Percentiles rank a stretch among this genome's conserved stretches.
Evolutionary conservation across 2,888 invertebrate genomes (phyloP).

Genomic region (Sarcophaga carnaria): DNA sequence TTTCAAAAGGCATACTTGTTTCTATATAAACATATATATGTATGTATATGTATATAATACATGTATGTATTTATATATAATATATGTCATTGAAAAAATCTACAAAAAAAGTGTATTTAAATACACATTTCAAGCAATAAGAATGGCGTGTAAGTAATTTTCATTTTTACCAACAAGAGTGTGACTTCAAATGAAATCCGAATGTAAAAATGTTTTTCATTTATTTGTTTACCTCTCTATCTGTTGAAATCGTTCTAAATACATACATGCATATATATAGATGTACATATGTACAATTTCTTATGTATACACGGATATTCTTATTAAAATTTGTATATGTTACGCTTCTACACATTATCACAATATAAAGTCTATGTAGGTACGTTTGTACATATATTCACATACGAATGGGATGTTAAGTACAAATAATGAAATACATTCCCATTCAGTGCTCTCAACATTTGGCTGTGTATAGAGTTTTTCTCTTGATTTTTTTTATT

Average conservation of each 20-base stretch:
- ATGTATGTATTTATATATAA: no score
- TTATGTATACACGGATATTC: slow-evolving; percentile 40
- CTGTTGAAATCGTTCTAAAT: background rate
- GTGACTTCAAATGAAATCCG: background rate
- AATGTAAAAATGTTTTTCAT: background rate
- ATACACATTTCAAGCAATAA: background rate
- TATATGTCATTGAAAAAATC: background rate
- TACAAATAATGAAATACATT: slow-evolving; percentile 27
- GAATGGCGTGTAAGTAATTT: background rate
- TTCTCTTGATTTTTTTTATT: background rate
- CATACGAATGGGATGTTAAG: slow-evolving; percentile 16
- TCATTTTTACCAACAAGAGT: background rate
- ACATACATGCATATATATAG: slow-evolving; percentile 4
- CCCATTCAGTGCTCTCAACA: background rate
- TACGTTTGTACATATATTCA: background rate
- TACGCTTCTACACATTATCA: slow-evolving; percentile 77
- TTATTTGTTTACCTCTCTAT: background rate
- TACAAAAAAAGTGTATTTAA: background rate
- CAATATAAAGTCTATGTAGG: slow-evolving; percentile 72
- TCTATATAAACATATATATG: no score
- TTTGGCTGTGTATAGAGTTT: no score
- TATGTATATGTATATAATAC: no score
- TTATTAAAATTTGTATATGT: slow-evolving; percentile 76
- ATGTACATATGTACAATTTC: background rate
- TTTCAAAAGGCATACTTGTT: no score